phyloP scores from a whole-genome alignment of 2,113 vertebrate genomes.

The Mus pahari region DNA sequence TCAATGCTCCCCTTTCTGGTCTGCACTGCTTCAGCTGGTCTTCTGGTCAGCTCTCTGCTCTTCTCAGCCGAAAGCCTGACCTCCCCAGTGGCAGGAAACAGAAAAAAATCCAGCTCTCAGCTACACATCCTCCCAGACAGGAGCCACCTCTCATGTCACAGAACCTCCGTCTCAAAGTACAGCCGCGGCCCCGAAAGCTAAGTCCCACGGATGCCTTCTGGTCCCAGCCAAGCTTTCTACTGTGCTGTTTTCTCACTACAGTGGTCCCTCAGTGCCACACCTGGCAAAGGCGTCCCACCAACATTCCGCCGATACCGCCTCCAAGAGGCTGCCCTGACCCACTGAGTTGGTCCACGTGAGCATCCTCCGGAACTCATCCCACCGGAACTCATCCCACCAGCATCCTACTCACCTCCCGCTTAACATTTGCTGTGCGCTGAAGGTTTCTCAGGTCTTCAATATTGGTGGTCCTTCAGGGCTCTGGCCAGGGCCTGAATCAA shows the following conservation, averaged over 20 bases:
- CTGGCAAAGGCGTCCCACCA: not conserved
- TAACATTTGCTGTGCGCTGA: not conserved
- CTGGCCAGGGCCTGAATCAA: not conserved
- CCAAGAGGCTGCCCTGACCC: not conserved
- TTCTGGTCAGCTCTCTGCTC: not conserved
- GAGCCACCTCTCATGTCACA: not conserved
- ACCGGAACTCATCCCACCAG: not conserved
- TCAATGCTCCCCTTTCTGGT: not conserved
- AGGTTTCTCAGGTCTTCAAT: not conserved
- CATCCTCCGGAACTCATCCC: not conserved
- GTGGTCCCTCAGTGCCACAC: not conserved
- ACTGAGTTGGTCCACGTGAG: not conserved
- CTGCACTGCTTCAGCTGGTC: not conserved
- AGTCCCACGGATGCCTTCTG: not conserved
- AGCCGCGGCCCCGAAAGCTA: not conserved
- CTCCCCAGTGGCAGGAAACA: not conserved
- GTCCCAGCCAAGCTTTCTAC: not conserved
- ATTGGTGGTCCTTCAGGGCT: not conserved
- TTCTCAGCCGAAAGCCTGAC: not conserved
- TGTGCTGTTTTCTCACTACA: not conserved
- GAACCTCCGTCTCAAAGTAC: not conserved
- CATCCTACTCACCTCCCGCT: not conserved
- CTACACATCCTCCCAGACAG: not conserved
- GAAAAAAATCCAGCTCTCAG: not conserved
- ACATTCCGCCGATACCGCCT: not conserved